A percentile compares a stretch with the other conserved stretches of the same genome.
These are phyloP conservation scores for Coregonus suidteri DNA, from an alignment of 2,797 vertebrate species.

Conservation along the genomic window DNA sequence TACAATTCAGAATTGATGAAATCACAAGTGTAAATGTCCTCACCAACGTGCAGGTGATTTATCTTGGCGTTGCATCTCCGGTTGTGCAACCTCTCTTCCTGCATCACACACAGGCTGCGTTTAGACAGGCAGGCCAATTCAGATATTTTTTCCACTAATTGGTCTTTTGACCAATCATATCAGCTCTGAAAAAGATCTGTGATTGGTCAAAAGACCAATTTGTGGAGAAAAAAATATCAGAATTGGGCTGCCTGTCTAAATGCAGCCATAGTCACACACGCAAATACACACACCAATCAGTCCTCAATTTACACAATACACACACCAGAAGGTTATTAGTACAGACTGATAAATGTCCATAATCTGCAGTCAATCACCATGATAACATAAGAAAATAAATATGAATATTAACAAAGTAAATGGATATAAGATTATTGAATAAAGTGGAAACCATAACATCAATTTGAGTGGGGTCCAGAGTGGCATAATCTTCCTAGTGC, in stretches of 20 bases:
- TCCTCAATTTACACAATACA: not conserved
- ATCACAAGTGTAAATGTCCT: not conserved
- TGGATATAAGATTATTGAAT: not conserved
- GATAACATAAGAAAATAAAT: conserved; percentile 4
- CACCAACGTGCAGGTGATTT: conserved; percentile 3
- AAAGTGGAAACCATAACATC: not conserved
- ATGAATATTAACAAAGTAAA: not conserved
- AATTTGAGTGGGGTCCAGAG: not conserved
- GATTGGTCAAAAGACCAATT: no score
- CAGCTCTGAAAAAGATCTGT: no score
- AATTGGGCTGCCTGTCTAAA: no score
- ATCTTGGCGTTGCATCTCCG: not conserved
- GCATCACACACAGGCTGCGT: not conserved
- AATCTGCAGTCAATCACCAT: not conserved
- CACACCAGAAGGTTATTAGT: not conserved
- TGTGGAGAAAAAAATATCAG: no score
- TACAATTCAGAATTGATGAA: not conserved
- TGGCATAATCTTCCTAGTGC: not conserved
- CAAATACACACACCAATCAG: not conserved
- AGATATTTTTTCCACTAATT: no score
- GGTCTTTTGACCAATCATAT: no score
- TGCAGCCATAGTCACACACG: no score
- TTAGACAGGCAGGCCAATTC: no score
- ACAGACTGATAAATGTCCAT: not conserved
- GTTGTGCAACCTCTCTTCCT: not conserved